Conservation (phyloP, 2,888 invertebrate genomes). For the Sepiola atlantica region DNA sequence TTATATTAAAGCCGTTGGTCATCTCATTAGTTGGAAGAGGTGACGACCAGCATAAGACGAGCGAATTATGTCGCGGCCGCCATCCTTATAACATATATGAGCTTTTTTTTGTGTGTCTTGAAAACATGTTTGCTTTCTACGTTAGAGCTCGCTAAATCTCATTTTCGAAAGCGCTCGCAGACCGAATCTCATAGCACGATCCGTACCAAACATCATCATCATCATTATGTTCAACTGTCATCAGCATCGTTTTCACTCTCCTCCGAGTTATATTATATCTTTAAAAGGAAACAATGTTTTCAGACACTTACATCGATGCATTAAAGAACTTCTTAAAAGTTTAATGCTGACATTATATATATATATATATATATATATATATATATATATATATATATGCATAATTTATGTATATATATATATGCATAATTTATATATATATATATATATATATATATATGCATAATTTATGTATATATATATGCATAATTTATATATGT, state of each 20-base stretch:
- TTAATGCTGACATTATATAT: no score
- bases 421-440: no score
- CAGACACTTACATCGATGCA: no score
- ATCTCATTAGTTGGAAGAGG: background rate
- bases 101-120: background rate
- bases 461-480: no score
- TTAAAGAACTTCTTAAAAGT: no score
- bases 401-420: no score
- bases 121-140: background rate
- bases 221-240: background rate
- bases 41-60: background rate
- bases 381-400: no score
- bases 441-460: no score
- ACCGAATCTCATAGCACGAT: background rate
- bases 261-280: no score
- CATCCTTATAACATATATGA: background rate
- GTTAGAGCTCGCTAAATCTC: background rate
- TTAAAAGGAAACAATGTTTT: no score
- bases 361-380: no score
- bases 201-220: background rate
- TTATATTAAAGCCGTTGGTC: background rate
- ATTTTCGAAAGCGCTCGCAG: background rate
- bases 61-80: background rate
- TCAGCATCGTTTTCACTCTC: background rate
- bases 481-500: no score